phyloP scores from a whole-genome alignment of 1,140 invertebrate genomes.

The Cardiocondyla obscurior region DNA sequence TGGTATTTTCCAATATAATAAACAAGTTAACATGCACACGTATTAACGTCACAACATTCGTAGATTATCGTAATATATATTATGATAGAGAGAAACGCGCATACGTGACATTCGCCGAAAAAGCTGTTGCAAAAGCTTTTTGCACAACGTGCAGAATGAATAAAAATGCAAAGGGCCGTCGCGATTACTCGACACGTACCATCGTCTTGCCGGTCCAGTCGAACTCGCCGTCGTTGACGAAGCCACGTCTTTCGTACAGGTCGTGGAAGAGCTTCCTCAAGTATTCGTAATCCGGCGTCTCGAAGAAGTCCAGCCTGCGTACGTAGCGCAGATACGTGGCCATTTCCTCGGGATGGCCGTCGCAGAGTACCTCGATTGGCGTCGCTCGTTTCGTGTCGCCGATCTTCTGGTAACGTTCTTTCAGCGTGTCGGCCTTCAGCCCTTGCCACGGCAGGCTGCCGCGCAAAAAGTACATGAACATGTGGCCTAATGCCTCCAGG shows the following conservation, averaged over 20 bases:
- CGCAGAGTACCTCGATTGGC: slow-evolving; percentile 98
- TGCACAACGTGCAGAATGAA: slow-evolving; percentile 17
- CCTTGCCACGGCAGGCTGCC: slow-evolving; percentile 99
- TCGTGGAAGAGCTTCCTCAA: slow-evolving; percentile 97
- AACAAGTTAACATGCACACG: slow-evolving; percentile 28
- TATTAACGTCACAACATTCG: not conserved
- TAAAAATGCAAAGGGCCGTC: slow-evolving; percentile 12
- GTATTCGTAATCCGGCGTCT: slow-evolving; percentile 99
- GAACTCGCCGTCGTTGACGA: slow-evolving; percentile 97
- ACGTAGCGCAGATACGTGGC: slow-evolving; percentile 99
- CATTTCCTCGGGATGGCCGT: slow-evolving; percentile 98
- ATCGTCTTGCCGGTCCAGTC: slow-evolving; percentile 99
- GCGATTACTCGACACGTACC: slow-evolving; percentile 85
- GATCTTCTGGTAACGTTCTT: slow-evolving; percentile 99
- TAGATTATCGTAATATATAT: not conserved
- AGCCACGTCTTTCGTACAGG: slow-evolving; percentile 96
- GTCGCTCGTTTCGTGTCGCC: slow-evolving; percentile 99
- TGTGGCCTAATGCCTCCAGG: slow-evolving; percentile 99
- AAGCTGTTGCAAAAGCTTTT: not conserved
- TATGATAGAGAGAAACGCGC: slow-evolving; percentile 1
- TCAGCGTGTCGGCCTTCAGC: slow-evolving; percentile 99
- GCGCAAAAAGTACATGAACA: slow-evolving; percentile 99
- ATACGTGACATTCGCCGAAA: not conserved
- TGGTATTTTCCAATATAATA: not conserved
- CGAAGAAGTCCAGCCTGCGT: slow-evolving; percentile 98